Percentiles rank a stretch among this genome's conserved stretches.
These are phyloP conservation scores for Diplazon laetatorius DNA, from an alignment of 2,888 invertebrate species.

Conservation along the genomic window DNA sequence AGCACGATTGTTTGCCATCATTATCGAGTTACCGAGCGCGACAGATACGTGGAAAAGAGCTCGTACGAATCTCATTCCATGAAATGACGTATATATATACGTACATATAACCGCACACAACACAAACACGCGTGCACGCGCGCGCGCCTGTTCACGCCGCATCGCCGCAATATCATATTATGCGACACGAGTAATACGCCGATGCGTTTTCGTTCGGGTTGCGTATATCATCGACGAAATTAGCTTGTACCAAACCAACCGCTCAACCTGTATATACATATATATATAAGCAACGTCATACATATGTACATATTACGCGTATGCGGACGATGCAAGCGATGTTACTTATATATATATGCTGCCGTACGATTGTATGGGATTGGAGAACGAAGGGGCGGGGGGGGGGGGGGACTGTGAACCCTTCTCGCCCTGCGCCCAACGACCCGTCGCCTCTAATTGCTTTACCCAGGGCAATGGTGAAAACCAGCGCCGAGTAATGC, in stretches of 20 bases:
- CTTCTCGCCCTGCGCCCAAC: no score
- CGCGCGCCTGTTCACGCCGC: not conserved
- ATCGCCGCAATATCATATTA: not conserved
- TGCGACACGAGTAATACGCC: not conserved
- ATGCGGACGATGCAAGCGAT: not conserved
- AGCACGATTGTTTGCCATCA: slow-evolving; percentile 44
- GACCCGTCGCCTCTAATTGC: not conserved
- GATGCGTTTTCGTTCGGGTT: not conserved
- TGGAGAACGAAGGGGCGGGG: no score
- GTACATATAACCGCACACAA: no score
- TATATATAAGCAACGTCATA: not conserved
- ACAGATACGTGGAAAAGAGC: slow-evolving; percentile 1
- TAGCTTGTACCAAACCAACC: not conserved
- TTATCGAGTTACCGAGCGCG: slow-evolving; percentile 23
- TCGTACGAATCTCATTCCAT: slow-evolving; percentile 2
- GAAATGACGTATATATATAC: slow-evolving; percentile 33
- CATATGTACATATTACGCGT: not conserved
- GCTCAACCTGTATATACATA: not conserved
- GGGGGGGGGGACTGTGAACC: no score
- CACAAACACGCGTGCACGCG: no score
- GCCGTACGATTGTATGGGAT: not conserved
- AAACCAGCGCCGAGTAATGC: not conserved
- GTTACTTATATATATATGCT: not conserved
- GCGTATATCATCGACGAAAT: slow-evolving; percentile 2
- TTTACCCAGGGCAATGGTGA: not conserved